phyloP scores from a whole-genome alignment of 1,140 invertebrate species.

The Harpegnathos saltator region DNA sequence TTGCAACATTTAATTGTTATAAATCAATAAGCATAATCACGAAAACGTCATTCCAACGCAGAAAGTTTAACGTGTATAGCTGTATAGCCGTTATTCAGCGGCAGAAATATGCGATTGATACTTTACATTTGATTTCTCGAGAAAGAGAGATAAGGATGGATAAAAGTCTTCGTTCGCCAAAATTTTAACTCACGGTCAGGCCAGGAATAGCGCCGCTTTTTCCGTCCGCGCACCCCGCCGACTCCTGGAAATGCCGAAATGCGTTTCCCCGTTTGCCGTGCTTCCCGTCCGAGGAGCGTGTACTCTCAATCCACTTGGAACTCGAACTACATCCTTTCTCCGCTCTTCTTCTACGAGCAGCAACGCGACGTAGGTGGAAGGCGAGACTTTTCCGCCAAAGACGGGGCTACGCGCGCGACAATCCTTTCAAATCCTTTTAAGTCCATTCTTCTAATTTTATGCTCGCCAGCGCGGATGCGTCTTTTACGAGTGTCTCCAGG shows the following conservation, averaged over 20 bases:
- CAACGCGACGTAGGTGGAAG: conserved; percentile 23
- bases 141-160: too few relatives aligned
- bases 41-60: too few relatives aligned
- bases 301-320: conserved; percentile 67
- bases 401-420: conserved; percentile 62
- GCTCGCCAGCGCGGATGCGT: conserved; percentile 69
- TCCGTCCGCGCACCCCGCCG: conserved; percentile 15
- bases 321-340: conserved; percentile 33
- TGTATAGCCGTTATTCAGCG: too few relatives aligned
- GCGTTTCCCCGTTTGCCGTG: conserved; percentile 48
- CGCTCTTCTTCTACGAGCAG: conserved; percentile 32
- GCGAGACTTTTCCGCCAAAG: conserved; percentile 60
- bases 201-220: conserved; percentile 38
- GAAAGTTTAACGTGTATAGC: too few relatives aligned
- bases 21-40: too few relatives aligned
- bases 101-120: too few relatives aligned
- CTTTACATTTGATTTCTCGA: too few relatives aligned
- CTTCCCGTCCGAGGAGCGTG: conserved; percentile 21
- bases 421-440: conserved; percentile 81
- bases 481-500: conserved; percentile 75
- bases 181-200: neutral
- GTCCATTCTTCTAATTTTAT: conserved; percentile 81
- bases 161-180: too few relatives aligned
- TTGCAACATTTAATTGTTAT: too few relatives aligned
- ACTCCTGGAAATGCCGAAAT: conserved; percentile 56